Base-by-base conservation (phyloP, 2,113 vertebrate genomes). In the Perca schrenkii region DNA sequence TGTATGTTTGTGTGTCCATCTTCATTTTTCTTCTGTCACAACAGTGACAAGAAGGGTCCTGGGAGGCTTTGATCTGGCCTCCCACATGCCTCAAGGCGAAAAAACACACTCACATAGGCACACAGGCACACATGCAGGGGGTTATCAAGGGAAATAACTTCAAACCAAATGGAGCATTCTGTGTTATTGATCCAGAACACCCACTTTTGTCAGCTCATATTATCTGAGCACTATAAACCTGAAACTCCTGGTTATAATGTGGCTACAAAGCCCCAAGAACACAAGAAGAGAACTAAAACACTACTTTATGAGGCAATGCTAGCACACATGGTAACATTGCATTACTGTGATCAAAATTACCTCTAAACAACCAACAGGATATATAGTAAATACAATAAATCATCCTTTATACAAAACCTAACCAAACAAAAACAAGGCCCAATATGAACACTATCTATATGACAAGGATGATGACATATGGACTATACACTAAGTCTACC, bases 121-220 rank as follows among this genome's bases (percentile, higher is more conserved):
- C 74, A 56, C n/a, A 61, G 22, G 63, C 69, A 64, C 52, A 63
- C 15, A 64, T 14, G 56, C 50, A 40, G 67, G 60, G 17, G 56
- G 43, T 49, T 74, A 72, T 79, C 84, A 78, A 79, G 79, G 88
- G 72, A 90, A 91, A 84, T 86, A 83, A 82, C 73, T 81, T 79
- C 34, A 50, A 71, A 83, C 17, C 77, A 79, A 86, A 81, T 52
- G 40, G 22, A 53, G 79, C 69, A 49, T 77, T 64, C 77, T 43
- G 7, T 77, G 58, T 74, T 85, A 85, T 88, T 82, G 74, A 88
- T 83, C 60, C 81, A n/a, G 13, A 84, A 82, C 58, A 12, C 57
- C 63, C 49, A 79, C 40, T 56, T 75, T 49, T 43, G 53, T 62
- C 19, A 40, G 36, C 63, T 78, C 2, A 82, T 74, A 54, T 81